Evolutionary conservation across 1,140 invertebrate species (phyloP).

Genomic region (Acarapis woodi): DNA sequence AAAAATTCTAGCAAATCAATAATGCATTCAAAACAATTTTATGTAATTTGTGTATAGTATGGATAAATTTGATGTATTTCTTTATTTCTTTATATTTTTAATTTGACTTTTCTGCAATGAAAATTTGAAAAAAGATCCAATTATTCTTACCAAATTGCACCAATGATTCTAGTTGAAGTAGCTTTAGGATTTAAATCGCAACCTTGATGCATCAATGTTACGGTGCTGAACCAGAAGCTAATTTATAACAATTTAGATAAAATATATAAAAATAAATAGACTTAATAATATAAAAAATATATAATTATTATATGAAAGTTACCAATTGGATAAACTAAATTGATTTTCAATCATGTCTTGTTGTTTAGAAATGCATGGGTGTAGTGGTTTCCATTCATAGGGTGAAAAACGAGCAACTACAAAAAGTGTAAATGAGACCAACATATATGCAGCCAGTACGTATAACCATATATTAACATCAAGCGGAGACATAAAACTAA

Average conservation of each 20-base stretch:
- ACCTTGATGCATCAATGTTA: constrained; percentile 77
- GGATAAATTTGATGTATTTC: too few species aligned
- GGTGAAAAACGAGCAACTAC: constrained; percentile 70
- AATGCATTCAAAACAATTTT: too few species aligned
- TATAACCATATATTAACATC: constrained; percentile 85
- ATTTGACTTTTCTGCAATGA: too few species aligned
- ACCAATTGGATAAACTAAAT: constrained; percentile 73
- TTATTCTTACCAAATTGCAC: constrained; percentile 23
- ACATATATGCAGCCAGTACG: constrained; percentile 71
- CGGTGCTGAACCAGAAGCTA: constrained; percentile 47
- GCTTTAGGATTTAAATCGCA: constrained; percentile 32
- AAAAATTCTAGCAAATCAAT: too few species aligned
- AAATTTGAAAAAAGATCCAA: too few species aligned
- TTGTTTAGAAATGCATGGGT: constrained; percentile 28
- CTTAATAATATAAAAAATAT: too few species aligned
- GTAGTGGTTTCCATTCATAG: constrained; percentile 46
- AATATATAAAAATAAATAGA: too few species aligned
- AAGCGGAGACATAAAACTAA: constrained; percentile 73
- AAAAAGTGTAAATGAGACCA: constrained; percentile 64
- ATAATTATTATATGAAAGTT: too few species aligned
- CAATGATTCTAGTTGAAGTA: constrained; percentile 16
- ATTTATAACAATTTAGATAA: too few species aligned
- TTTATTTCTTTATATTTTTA: too few species aligned
- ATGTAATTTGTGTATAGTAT: too few species aligned
- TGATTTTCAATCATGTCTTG: constrained; percentile 49